Base-by-base conservation (phyloP, 2,888 invertebrate species). In the Dasysyrphus albostriatus region DNA sequence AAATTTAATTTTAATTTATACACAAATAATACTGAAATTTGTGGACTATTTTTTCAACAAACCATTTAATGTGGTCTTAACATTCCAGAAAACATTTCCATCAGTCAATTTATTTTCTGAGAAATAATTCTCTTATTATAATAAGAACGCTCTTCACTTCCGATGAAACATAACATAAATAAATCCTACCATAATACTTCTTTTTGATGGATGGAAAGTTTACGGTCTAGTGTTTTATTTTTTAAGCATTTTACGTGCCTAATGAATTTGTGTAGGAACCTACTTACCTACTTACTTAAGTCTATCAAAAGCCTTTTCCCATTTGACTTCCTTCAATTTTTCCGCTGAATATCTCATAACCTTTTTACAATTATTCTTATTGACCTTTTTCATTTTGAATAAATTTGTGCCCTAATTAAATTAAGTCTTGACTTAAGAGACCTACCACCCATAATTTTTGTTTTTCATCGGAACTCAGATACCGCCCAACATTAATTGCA, bases 401-500 rank as follows among this genome's bases (percentile, higher is more conserved):
- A 51, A 16, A n/a, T 32, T 54, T 75, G 7, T 14, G n/a, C 32
- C 51, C 32, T 42, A 29, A 74, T 54, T 51, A 19, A 58, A n/a
- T 37, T 37, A 70, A 70, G 37, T 39, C 51, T 54, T 29, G 39
- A 54, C 54, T 51, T 39, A 29, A n/a, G 24, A 24, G 29, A 47
- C 10, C 9, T 32, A n/a, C 14, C 44, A 47, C 47, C n/a, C 44
- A 47, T 16, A 0, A 29, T 51, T 2, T 44, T 44, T 5, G 1
- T 42, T 19, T 24, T 3, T 61, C 29, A 24, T 42, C 29, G 42
- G 12, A 5, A 19, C 37, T 61, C 7, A 12, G 5, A 29, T 34
- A 19, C 69, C 69, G 9, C 69, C 54, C 16, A 37, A 49, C 56
- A 67, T 72, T 42, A 54, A 74, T 61, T 78, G 34, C 61, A 19